These are phyloP conservation scores for Apis mellifera DNA, from an alignment of 1,140 invertebrate genomes.

Conservation along the genomic window Amel_HAv3.1 CM009943.2:9880501-9881000, in stretches of 20 bases:
- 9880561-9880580: constrained; percentile 8
- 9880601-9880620: not conserved
- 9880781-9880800: not conserved
- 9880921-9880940: constrained; percentile 27
- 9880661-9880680: not conserved
- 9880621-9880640: not conserved
- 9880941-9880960: constrained; percentile 22
- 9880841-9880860: not conserved
- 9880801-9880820: too few species aligned
- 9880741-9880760: not conserved
- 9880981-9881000: constrained; percentile 1
- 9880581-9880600: constrained; percentile 3
- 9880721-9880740: constrained; percentile 30
- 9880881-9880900: not conserved
- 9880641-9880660: constrained; percentile 42
- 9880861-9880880: too few species aligned
- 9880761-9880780: not conserved
- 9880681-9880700: constrained; percentile 34
- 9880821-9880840: not conserved
- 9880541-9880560: not conserved
- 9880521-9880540: too few species aligned
- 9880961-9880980: constrained; percentile 7
- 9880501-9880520: not conserved
- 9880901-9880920: too few species aligned
- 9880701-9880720: constrained; percentile 43